Percentiles rank a stretch among this genome's conserved stretches.
Conservation (phyloP, 2,888 invertebrate species). For the Diachrysia chrysitis region DNA sequence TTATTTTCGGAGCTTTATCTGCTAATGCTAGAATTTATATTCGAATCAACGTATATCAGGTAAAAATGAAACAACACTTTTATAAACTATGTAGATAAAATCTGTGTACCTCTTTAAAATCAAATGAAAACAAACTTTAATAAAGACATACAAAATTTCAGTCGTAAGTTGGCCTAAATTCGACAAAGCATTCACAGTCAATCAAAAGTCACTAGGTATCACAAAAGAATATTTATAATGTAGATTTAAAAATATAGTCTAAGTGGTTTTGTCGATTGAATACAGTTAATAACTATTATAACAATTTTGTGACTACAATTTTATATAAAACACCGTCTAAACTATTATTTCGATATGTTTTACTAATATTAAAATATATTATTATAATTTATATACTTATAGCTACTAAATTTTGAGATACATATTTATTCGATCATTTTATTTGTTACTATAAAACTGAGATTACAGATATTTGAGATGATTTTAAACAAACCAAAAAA, state of each 20-base stretch:
- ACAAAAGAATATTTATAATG: conserved; percentile 48
- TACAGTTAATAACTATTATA: neutral
- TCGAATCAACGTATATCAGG: neutral
- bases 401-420: neutral
- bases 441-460: neutral
- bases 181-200: conserved; percentile 54
- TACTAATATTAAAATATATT: conserved; percentile 18
- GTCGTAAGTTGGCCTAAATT: conserved; percentile 54
- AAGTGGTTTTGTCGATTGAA: conserved; percentile 51
- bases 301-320: conserved; percentile 16
- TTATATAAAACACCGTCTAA: neutral
- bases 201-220: conserved; percentile 55
- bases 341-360: conserved; percentile 38
- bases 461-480: neutral
- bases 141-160: conserved; percentile 47
- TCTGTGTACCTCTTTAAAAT: conserved; percentile 3
- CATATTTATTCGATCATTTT: neutral
- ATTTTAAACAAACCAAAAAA: neutral
- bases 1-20: neutral
- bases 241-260: conserved; percentile 25
- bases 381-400: neutral
- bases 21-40: neutral
- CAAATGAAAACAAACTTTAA: conserved; percentile 2
- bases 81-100: conserved; percentile 5
- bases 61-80: conserved; percentile 2